phyloP scores from a whole-genome alignment of 1,140 invertebrate genomes.

The Caenorhabditis elegans region DNA sequence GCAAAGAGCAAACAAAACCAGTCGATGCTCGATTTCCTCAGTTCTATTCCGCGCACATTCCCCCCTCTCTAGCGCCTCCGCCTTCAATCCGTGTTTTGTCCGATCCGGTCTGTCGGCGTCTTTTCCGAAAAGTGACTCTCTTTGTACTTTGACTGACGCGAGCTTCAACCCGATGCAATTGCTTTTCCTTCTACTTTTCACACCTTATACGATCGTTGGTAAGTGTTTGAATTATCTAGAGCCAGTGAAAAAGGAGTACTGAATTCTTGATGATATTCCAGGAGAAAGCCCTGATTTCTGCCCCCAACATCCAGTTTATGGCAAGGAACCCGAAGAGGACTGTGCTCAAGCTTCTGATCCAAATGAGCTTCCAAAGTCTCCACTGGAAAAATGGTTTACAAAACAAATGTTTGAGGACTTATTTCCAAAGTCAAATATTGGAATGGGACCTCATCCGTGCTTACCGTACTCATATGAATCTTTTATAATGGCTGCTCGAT shows the following conservation, averaged over 20 bases:
- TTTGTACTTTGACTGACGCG: slow-evolving; percentile 5
- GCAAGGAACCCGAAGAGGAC: slow-evolving; percentile 33
- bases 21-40: slow-evolving; percentile 18
- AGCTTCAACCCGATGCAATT: neutral
- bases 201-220: neutral
- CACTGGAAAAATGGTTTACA: slow-evolving; percentile 54
- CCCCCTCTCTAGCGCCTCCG: neutral
- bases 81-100: neutral
- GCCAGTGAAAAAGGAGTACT: too few species aligned
- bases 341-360: slow-evolving; percentile 51
- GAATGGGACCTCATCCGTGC: slow-evolving; percentile 47
- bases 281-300: neutral
- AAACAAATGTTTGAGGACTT: slow-evolving; percentile 49
- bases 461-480: slow-evolving; percentile 50
- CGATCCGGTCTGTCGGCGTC: slow-evolving; percentile 26
- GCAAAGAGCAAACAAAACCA: slow-evolving; percentile 8
- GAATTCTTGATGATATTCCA: neutral
- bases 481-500: slow-evolving; percentile 52
- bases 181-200: slow-evolving; percentile 11
- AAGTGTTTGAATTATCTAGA: neutral
- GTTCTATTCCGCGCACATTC: slow-evolving; percentile 14
- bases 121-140: neutral
- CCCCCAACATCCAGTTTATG: slow-evolving; percentile 22
- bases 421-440: slow-evolving; percentile 50
- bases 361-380: slow-evolving; percentile 42